Evolutionary conservation across 2,888 invertebrate species (phyloP), one percentile per base, ranked within the genome.

Genomic region (Ctena decussata): DNA sequence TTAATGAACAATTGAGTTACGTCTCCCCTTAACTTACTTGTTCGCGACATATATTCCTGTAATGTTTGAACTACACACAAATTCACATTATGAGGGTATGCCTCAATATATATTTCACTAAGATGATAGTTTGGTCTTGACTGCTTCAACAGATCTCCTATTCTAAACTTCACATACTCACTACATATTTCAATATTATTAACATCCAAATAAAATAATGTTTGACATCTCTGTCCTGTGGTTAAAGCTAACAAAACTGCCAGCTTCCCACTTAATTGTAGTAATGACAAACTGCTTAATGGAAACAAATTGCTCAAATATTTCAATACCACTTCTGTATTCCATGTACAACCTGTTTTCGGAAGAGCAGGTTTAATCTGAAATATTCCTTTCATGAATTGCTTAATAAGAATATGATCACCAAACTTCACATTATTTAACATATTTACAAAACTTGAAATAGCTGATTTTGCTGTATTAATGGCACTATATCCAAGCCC

Each of bases 371-470:
- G 85, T 73, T 71, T 82, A 35, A 65, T 65, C 69, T 73, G 32
- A 73, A 77, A 82, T 6, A 77, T 37, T 8, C 76, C 79, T 65
- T 80, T 82, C 73, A 85, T 53, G 44, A 82, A 85, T 24, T 44
- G 37, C 30, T 79, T 82, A 0, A 85, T 46, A n/a, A 73, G 27
- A 72, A 70, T 41, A 69, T 85, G 72, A 49, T 79, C 41, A 11
- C 82, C 82, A 57, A 76, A 57, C 39, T 77, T 21, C 8, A 37
- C 30, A 30, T 32, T 53, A 72, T 35, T 73, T 39, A 71, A 18
- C n/a, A 76, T 24, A 21, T 75, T 12, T 24, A 69, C 46, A 24
- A 60, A 44, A n/a, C 71, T 60, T 18, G 77, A 77, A 15, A 77
- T 24, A 2, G 77, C 77, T 32, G 81, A 81, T 24, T 44, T 81